phyloP scores from a whole-genome alignment of 2,113 vertebrate species.

The Nothobranchius furzeri region DNA sequence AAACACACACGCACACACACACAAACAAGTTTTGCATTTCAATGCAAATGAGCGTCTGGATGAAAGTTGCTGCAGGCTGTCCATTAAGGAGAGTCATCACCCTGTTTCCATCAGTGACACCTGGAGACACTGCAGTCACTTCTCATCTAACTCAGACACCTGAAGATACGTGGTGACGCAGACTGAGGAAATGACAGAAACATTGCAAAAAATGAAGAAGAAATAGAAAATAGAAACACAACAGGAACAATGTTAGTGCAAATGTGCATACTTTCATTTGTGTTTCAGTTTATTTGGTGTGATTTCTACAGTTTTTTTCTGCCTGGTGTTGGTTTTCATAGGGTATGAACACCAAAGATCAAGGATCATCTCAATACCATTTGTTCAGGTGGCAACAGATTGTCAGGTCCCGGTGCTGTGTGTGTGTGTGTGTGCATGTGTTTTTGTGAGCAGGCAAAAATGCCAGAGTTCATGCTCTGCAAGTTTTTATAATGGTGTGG shows the following conservation, averaged over 20 bases:
- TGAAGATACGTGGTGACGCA: conserved; percentile 26
- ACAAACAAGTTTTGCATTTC: conserved; percentile 62
- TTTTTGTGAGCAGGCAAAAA: too few relatives aligned
- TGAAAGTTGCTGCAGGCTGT: conserved; percentile 61
- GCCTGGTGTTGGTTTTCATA: neutral
- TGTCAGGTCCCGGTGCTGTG: neutral
- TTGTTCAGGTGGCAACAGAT: conserved; percentile 11
- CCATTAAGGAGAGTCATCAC: conserved; percentile 69
- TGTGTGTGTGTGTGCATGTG: neutral
- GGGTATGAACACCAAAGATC: conserved; percentile 7
- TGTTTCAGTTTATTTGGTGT: conserved; percentile 8
- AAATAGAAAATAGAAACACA: neutral
- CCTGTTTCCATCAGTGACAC: conserved; percentile 58
- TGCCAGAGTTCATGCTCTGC: too few relatives aligned
- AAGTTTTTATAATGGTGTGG: too few relatives aligned
- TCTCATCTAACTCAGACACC: conserved; percentile 62
- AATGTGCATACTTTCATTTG: conserved; percentile 7
- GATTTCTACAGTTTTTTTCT: neutral
- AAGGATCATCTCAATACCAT: conserved; percentile 37
- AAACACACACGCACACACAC: conserved; percentile 18
- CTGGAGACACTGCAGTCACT: conserved; percentile 63
- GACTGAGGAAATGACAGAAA: conserved; percentile 7
- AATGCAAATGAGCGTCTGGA: conserved; percentile 66
- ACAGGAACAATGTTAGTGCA: neutral
- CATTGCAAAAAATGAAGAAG: conserved; percentile 11